These are phyloP conservation scores for Tympanuchus pallidicinctus DNA, from an alignment of 2,113 vertebrate species.

Conservation along the genomic window DNA sequence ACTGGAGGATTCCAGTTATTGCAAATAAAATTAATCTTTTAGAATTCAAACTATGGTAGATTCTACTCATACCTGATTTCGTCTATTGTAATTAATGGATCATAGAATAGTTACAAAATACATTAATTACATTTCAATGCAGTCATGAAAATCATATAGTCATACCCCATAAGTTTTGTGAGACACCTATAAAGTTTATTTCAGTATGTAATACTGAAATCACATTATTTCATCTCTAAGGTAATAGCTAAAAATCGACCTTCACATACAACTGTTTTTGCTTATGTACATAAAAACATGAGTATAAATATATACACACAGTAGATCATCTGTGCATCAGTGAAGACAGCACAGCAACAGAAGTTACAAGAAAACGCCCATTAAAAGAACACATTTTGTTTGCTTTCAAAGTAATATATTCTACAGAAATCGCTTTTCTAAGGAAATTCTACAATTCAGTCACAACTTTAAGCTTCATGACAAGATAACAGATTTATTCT, in stretches of 20 bases:
- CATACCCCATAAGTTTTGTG: background rate
- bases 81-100: slow-evolving; percentile 17
- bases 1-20: background rate
- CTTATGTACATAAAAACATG: background rate
- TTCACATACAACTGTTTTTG: background rate
- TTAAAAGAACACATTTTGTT: background rate
- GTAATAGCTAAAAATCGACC: background rate
- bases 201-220: background rate
- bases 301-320: no score
- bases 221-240: background rate
- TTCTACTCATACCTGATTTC: background rate
- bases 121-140: slow-evolving; percentile 13
- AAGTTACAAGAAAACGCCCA: background rate
- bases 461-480: background rate
- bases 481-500: background rate
- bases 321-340: background rate
- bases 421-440: background rate
- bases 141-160: slow-evolving; percentile 5
- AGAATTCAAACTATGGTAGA: background rate
- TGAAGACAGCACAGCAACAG: background rate
- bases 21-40: background rate
- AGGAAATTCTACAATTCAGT: background rate
- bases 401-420: background rate
- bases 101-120: slow-evolving; percentile 39
- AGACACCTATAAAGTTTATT: background rate